Evolutionary conservation across 2,797 vertebrate species (phyloP), one percentile per base, ranked within the genome.

Genomic region (Lagodon rhomboides): DNA sequence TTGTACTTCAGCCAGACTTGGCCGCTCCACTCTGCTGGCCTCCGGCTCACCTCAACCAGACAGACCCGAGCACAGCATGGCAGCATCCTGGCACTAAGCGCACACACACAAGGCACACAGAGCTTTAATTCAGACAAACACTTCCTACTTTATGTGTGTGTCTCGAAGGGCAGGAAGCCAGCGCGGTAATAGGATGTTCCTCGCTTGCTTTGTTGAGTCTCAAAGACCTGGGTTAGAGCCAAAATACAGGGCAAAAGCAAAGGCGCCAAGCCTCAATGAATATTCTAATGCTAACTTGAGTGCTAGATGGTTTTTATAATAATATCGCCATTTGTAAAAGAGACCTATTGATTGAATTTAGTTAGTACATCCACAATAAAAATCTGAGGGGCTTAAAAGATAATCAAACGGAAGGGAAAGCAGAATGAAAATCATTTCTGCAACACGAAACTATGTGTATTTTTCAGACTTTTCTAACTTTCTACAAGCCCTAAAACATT

Each of bases 171-270:
- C 89, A 90, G 85, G 86, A 91, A 91, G 89, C 87, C 86, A 89
- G 79, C 38, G 13, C 22, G 43, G 85, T 89, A 91, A 91, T 91
- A 91, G 91, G 90, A 93, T 91, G 91, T 88, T 86, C 86, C 75
- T 87, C 63, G 2, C 75, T 82, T 18, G 58, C 87, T 92, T 83
- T 91, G 84, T 84, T 49, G 70, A 5, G 73, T 86, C 79, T 91
- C 67, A 86, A 63, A 85, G 67, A 80, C 49, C 25, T 80, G 79
- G 63, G 43, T n/a, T 20, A 3, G 20, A 71, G 78, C 74, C 82
- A 87, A 68, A 54, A 47, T 8, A 6, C 2, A 25, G 68, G 41
- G 60, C 23, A 62, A 27, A 59, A 50, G 25, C 27, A 44, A 41
- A 69, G 17, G 23, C 30, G 34, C 43, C 55, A 13, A 72, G 46